Percentiles rank a stretch among this genome's conserved stretches.
Conservation (phyloP, 2,797 vertebrate species). For the Mormyrops attenuatus region DNA sequence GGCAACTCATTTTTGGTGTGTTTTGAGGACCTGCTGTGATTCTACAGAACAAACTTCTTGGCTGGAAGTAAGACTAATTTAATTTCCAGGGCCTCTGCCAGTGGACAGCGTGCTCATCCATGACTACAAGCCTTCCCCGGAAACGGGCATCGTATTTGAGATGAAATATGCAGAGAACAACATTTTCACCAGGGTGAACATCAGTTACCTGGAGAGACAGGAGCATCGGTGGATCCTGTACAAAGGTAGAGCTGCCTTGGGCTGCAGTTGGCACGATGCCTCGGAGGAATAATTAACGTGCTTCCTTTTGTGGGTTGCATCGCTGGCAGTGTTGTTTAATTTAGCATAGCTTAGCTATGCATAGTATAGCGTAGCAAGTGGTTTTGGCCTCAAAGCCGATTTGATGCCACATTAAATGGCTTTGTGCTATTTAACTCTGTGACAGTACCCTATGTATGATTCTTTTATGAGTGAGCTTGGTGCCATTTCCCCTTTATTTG, state of each 20-base stretch:
- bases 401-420: not conserved
- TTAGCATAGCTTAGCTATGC: not conserved
- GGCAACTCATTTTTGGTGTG: not conserved
- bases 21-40: not conserved
- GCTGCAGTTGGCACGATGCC: not conserved
- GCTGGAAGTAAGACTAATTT: not conserved
- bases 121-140: slow-evolving; percentile 82
- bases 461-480: not conserved
- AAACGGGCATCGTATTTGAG: slow-evolving; percentile 87
- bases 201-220: slow-evolving; percentile 81
- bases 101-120: slow-evolving; percentile 73
- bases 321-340: not conserved
- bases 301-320: not conserved
- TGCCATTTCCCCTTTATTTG: not conserved
- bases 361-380: not conserved
- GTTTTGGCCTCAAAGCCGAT: not conserved
- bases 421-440: not conserved
- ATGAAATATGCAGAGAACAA: slow-evolving; percentile 79
- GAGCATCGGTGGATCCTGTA: slow-evolving; percentile 80
- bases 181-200: slow-evolving; percentile 88
- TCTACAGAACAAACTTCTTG: not conserved
- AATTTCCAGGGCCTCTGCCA: slow-evolving; percentile 77
- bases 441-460: not conserved
- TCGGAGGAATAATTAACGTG: not conserved
- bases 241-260: slow-evolving; percentile 67